phyloP scores from a whole-genome alignment of 2,797 vertebrate species.

The Clarias fuscus region DNA sequence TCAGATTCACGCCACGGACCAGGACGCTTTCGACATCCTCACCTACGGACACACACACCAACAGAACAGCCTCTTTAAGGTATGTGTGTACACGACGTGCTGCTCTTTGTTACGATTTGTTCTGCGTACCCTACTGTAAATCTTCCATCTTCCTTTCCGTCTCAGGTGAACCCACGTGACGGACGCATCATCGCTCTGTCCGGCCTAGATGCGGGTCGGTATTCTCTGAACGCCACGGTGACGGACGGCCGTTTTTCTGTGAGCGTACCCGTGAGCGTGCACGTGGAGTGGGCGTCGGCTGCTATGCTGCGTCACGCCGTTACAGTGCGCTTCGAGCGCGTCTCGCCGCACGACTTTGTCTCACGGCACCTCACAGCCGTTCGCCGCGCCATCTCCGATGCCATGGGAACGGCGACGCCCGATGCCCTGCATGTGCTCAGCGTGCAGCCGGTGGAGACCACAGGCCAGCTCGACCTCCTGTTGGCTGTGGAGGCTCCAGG shows the following conservation, averaged over 20 bases:
- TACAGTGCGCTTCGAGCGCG: constrained; percentile 90
- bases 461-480: constrained; percentile 90
- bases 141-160: background rate
- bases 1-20: constrained; percentile 93
- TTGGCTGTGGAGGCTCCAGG: constrained; percentile 84
- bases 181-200: constrained; percentile 94
- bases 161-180: constrained; percentile 81
- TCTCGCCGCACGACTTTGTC: constrained; percentile 90
- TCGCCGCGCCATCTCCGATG: constrained; percentile 79
- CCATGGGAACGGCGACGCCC: constrained; percentile 82
- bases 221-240: constrained; percentile 91
- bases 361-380: constrained; percentile 85
- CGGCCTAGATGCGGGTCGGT: constrained; percentile 89
- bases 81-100: constrained; percentile 30
- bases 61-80: constrained; percentile 94
- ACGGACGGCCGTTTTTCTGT: constrained; percentile 93
- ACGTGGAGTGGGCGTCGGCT: constrained; percentile 84
- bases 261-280: constrained; percentile 86
- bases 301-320: constrained; percentile 91
- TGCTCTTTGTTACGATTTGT: too few relatives aligned
- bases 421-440: constrained; percentile 90
- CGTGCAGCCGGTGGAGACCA: constrained; percentile 88
- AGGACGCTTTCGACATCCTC: constrained; percentile 92
- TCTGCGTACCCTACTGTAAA: background rate
- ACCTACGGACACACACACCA: constrained; percentile 86